phyloP scores from a whole-genome alignment of 2,797 vertebrate genomes.

The Sardinella longiceps region DNA sequence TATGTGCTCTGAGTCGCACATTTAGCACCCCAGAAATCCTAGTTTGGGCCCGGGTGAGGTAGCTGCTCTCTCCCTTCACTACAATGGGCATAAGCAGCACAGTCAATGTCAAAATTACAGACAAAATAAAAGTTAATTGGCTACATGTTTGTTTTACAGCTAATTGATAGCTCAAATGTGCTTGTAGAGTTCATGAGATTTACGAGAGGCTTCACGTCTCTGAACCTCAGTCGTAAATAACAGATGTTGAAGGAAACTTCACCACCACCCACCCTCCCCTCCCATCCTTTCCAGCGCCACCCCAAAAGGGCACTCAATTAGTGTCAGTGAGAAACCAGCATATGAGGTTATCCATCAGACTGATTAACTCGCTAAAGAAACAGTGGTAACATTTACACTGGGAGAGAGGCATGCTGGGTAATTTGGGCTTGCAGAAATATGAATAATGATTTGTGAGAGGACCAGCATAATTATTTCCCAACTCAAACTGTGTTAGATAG shows the following conservation, averaged over 20 bases:
- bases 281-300: not conserved
- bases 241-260: not conserved
- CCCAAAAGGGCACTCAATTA: constrained; percentile 24
- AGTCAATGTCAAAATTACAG: not conserved
- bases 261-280: not conserved
- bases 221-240: not conserved
- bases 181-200: constrained; percentile 4
- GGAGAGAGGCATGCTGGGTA: not conserved
- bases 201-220: not conserved
- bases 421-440: not conserved
- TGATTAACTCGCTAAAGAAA: constrained; percentile 6
- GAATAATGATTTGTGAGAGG: not conserved
- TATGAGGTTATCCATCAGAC: not conserved
- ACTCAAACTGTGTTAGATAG: not conserved
- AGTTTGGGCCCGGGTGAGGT: too few species aligned
- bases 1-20: too few species aligned
- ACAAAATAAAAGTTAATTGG: not conserved
- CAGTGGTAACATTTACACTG: not conserved
- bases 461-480: not conserved
- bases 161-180: not conserved
- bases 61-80: too few species aligned
- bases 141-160: constrained; percentile 6
- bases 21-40: too few species aligned
- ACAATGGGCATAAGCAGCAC: not conserved
- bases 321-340: not conserved